Percentiles rank a stretch among this genome's conserved stretches.
Conservation (phyloP, 2,888 invertebrate genomes). For the Aspidiotus rigidus region DNA sequence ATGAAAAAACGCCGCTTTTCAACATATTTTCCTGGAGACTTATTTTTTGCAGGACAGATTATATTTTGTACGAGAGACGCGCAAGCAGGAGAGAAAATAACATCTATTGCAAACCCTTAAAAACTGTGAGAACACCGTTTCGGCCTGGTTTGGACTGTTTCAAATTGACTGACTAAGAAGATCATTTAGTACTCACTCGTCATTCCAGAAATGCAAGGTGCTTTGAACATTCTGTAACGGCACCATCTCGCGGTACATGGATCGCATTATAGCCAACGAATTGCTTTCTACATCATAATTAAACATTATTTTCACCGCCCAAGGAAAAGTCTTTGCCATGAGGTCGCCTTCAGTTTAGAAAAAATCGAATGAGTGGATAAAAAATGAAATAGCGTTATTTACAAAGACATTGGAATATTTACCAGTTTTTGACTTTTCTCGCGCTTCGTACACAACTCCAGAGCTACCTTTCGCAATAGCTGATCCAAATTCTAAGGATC, state of each 20-base stretch:
- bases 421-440: conserved; percentile 43
- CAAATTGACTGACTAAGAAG: background rate
- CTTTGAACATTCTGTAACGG: conserved; percentile 48
- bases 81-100: too few species aligned
- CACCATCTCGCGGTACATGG: conserved; percentile 73
- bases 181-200: conserved; percentile 13
- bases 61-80: too few species aligned
- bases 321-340: conserved; percentile 46
- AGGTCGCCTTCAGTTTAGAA: background rate
- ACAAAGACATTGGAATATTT: background rate
- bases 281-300: conserved; percentile 79
- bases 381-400: background rate
- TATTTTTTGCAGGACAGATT: too few species aligned
- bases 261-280: conserved; percentile 61
- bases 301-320: conserved; percentile 86
- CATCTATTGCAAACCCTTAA: too few species aligned
- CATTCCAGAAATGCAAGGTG: conserved; percentile 15
- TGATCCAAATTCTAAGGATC: conserved; percentile 57
- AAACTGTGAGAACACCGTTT: too few species aligned
- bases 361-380: conserved; percentile 1
- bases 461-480: conserved; percentile 71
- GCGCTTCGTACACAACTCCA: conserved; percentile 68
- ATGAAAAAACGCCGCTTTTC: too few species aligned
- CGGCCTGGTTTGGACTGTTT: too few species aligned
- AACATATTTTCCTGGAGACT: too few species aligned